phyloP scores from a whole-genome alignment of 2,888 invertebrate species.

The Hoplodrina blanda region DNA sequence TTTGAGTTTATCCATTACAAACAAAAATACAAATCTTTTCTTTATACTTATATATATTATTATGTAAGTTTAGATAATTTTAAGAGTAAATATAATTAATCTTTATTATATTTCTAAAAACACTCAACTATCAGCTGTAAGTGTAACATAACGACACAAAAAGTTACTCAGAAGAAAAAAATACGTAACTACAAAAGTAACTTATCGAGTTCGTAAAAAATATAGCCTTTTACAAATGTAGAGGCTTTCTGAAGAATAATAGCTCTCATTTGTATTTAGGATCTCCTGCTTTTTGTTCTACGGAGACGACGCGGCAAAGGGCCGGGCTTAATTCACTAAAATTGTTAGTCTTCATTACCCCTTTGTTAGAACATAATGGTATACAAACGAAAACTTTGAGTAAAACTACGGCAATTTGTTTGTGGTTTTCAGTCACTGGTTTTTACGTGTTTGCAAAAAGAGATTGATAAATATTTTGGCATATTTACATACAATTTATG shows the following conservation, averaged over 20 bases:
- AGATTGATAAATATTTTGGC: slow-evolving; percentile 1
- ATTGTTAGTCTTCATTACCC: slow-evolving; percentile 47
- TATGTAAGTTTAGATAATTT: too few relatives aligned
- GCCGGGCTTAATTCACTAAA: slow-evolving; percentile 60
- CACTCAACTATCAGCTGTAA: neutral
- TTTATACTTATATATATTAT: too few relatives aligned
- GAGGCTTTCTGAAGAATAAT: slow-evolving; percentile 59
- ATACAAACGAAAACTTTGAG: slow-evolving; percentile 59
- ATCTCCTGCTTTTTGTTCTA: slow-evolving; percentile 59
- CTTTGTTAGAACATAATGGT: slow-evolving; percentile 58
- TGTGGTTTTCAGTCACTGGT: slow-evolving; percentile 16
- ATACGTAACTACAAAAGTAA: slow-evolving; percentile 33
- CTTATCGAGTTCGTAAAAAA: slow-evolving; percentile 57
- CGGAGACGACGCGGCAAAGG: slow-evolving; percentile 42
- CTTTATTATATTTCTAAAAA: neutral
- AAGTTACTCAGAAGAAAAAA: slow-evolving; percentile 21
- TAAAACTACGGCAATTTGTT: slow-evolving; percentile 56
- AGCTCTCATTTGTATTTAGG: slow-evolving; percentile 60
- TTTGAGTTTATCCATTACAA: too few relatives aligned
- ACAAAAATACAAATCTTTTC: too few relatives aligned
- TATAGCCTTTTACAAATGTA: slow-evolving; percentile 51
- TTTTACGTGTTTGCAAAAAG: slow-evolving; percentile 8
- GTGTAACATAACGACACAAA: slow-evolving; percentile 6
- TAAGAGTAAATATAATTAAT: neutral
- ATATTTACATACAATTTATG: neutral